Evolutionary conservation across 2,888 invertebrate species (phyloP).

Genomic region (Tortricodes alternella): DNA sequence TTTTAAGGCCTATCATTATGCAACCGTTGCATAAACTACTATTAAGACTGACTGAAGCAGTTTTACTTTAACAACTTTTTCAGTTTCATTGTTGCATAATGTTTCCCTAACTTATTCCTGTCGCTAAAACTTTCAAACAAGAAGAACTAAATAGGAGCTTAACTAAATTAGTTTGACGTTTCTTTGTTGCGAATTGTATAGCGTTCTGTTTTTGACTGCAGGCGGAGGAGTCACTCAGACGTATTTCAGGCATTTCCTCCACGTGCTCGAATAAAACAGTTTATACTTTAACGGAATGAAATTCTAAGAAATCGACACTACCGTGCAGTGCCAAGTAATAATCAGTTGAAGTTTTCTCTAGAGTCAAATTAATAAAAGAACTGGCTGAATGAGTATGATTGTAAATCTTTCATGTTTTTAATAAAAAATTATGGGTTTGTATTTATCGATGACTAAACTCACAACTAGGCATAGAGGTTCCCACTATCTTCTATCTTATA

Average conservation of each 20-base stretch:
- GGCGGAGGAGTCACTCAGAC: conserved; percentile 18
- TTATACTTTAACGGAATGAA: conserved; percentile 20
- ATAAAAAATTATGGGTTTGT: no score
- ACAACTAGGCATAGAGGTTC: no score
- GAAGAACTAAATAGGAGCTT: conserved; percentile 6
- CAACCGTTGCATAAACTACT: not conserved
- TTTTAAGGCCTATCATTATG: no score
- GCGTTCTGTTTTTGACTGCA: conserved; percentile 18
- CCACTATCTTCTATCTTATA: no score
- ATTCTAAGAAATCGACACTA: not conserved
- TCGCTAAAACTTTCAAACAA: not conserved
- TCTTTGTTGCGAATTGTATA: conserved; percentile 22
- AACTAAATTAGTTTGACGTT: conserved; percentile 21
- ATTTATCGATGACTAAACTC: no score
- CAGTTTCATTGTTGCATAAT: not conserved
- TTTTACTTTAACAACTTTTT: not conserved
- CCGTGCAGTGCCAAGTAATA: not conserved
- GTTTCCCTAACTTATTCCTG: not conserved
- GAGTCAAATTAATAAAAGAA: no score
- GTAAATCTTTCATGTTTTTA: no score
- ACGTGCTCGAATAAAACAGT: conserved; percentile 16
- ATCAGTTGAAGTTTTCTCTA: not conserved
- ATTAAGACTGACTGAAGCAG: not conserved
- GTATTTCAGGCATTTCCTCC: conserved; percentile 23
- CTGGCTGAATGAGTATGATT: no score